Evolutionary conservation across 2,888 invertebrate genomes (phyloP).

Genomic region (Ophioninae sp.): DNA sequence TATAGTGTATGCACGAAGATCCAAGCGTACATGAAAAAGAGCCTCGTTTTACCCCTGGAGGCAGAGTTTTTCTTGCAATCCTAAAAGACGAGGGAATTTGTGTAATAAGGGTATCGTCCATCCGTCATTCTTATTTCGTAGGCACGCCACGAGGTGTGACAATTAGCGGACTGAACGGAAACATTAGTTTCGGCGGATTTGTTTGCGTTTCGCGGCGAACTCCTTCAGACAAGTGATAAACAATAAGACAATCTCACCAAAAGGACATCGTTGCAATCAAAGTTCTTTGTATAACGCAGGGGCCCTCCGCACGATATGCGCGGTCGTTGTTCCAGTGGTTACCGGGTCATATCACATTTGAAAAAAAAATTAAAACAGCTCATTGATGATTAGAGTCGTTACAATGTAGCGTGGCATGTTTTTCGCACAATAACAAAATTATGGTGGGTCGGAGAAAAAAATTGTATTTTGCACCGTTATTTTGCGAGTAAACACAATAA

Average conservation of each 20-base stretch:
- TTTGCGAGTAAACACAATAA: no score
- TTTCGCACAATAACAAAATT: no score
- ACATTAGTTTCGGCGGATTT: constrained; percentile 15
- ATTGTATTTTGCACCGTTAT: no score
- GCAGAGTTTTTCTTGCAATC: constrained; percentile 5
- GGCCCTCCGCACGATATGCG: no score
- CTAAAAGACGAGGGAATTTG: constrained; percentile 16
- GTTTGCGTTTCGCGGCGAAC: background rate
- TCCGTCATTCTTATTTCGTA: background rate
- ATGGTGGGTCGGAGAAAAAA: no score
- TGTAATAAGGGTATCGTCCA: constrained; percentile 29
- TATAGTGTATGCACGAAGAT: background rate
- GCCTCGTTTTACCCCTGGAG: constrained; percentile 5
- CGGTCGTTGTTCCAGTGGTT: no score
- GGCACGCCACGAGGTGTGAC: constrained; percentile 18
- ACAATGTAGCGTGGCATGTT: no score
- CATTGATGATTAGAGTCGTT: no score
- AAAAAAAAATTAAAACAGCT: no score
- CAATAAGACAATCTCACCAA: constrained; percentile 19
- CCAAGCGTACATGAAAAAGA: background rate
- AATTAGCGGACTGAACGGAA: constrained; percentile 28
- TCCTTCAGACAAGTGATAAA: constrained; percentile 11
- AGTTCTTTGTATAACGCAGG: background rate
- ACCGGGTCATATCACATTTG: background rate
- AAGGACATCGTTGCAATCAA: background rate